phyloP scores from a whole-genome alignment of 2,113 vertebrate species.

The Machaerirhynchus nigripectus region DNA sequence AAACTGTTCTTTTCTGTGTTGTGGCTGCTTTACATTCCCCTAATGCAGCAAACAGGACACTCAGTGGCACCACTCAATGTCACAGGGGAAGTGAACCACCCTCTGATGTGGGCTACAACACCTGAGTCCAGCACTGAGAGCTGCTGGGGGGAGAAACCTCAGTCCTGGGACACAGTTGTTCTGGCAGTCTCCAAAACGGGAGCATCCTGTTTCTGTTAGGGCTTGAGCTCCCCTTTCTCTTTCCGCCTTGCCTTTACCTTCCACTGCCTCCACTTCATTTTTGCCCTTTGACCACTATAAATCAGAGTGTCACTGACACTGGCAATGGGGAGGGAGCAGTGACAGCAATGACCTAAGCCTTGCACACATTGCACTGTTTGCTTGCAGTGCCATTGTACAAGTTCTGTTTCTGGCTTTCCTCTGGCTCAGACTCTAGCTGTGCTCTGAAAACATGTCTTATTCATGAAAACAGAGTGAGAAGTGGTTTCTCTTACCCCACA shows the following conservation, averaged over 20 bases:
- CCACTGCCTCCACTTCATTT: not conserved
- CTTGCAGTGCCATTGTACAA: not conserved
- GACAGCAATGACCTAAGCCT: not conserved
- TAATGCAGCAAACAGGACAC: not conserved
- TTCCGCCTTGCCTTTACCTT: not conserved
- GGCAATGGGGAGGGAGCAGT: not conserved
- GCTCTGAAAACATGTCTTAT: not conserved
- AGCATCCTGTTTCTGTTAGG: rapidly evolving
- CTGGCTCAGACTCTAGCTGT: not conserved
- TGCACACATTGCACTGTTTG: not conserved
- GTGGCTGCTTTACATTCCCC: rapidly evolving
- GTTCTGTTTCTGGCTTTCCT: not conserved
- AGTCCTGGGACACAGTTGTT: not conserved
- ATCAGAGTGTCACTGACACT: not conserved
- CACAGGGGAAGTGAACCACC: rapidly evolving
- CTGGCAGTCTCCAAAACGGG: not conserved
- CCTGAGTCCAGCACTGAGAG: not conserved
- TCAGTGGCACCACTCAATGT: not conserved
- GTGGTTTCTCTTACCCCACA: not conserved
- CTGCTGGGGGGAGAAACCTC: not conserved
- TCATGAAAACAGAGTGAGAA: not conserved
- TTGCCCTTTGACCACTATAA: not conserved
- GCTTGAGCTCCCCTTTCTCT: not conserved
- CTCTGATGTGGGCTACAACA: not conserved
- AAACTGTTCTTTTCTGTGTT: not conserved